Percentiles rank a stretch among this genome's conserved stretches.
Conservation (phyloP, 2,113 vertebrate genomes). For the Aythya baeri region DNA sequence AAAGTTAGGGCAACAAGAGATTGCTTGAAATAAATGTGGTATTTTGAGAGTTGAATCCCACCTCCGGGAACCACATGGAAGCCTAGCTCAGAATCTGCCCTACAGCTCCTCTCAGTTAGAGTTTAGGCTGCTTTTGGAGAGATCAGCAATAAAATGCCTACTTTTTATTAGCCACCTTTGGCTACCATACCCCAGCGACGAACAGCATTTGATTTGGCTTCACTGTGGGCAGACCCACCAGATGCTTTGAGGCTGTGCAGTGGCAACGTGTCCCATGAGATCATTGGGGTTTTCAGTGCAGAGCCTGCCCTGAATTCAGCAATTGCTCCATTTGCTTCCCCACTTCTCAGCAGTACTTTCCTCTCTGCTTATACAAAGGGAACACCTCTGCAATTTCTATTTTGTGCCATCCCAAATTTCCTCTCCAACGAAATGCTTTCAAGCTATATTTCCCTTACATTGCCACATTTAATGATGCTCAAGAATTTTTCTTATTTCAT, state of each 20-base stretch:
- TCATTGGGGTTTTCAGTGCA: background rate
- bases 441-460: background rate
- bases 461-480: background rate
- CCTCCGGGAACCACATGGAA: background rate
- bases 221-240: background rate
- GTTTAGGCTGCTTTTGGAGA: background rate
- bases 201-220: background rate
- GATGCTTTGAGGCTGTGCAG: background rate
- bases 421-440: background rate
- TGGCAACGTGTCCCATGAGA: rapidly evolving
- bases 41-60: background rate
- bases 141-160: background rate
- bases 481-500: background rate
- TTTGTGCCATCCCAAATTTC: background rate
- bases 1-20: background rate
- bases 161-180: background rate
- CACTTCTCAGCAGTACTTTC: background rate
- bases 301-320: background rate
- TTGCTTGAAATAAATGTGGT: background rate
- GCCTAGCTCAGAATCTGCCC: background rate
- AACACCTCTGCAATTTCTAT: background rate
- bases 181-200: rapidly evolving
- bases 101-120: background rate
- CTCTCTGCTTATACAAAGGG: background rate
- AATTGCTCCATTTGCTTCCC: background rate